phyloP scores from a whole-genome alignment of 2,888 invertebrate genomes.

The Drymonia ruficornis region DNA sequence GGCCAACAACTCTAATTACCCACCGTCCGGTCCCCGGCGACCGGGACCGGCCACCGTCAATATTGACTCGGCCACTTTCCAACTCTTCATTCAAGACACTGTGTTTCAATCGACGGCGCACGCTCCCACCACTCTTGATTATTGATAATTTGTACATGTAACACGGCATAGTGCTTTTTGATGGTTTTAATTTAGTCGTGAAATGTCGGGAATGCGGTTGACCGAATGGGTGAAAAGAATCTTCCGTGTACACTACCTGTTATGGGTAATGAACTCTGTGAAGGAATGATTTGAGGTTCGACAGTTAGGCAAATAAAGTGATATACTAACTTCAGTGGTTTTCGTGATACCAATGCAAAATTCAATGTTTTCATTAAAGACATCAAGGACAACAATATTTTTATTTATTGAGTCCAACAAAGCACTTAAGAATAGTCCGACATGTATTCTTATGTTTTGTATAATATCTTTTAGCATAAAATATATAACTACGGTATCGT shows the following conservation, averaged over 20 bases:
- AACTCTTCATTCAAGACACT: constrained; percentile 38
- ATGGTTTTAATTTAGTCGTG: constrained; percentile 33
- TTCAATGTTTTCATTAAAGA: no score
- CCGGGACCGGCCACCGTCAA: constrained; percentile 19
- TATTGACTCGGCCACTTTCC: constrained; percentile 54
- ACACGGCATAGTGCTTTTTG: constrained; percentile 16
- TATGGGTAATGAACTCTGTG: constrained; percentile 31
- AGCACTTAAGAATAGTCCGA: no score
- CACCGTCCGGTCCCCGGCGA: constrained; percentile 29
- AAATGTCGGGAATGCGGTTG: constrained; percentile 32
- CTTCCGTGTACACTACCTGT: constrained; percentile 22
- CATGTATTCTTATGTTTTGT: no score
- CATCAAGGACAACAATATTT: no score
- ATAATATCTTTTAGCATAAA: not conserved
- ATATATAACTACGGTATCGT: not conserved
- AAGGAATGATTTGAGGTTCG: constrained; percentile 9
- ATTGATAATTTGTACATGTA: constrained; percentile 51
- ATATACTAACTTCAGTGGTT: no score
- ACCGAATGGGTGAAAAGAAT: constrained; percentile 17
- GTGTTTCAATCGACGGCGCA: constrained; percentile 35
- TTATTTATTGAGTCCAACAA: no score
- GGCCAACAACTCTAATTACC: constrained; percentile 6
- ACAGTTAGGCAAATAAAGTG: no score
- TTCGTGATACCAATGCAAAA: no score
- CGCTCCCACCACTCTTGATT: constrained; percentile 40